phyloP scores from a whole-genome alignment of 2,113 vertebrate species.

The Meles meles region DNA sequence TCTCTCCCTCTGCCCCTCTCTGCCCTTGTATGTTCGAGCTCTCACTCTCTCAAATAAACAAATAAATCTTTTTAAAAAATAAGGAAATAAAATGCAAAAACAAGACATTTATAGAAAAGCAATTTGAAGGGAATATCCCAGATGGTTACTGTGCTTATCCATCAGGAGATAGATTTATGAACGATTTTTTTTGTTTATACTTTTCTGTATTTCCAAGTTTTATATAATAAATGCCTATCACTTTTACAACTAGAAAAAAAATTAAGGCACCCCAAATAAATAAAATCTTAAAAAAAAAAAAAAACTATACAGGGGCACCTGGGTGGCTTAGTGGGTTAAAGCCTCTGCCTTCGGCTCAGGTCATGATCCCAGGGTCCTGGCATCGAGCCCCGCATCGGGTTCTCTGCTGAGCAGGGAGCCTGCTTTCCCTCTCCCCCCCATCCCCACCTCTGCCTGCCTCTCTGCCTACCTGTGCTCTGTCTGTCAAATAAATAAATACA shows the following conservation, averaged over 20 bases:
- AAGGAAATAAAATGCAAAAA: background rate
- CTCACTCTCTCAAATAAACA: background rate
- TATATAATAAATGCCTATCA: constrained; percentile 13
- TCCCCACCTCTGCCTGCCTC: no score
- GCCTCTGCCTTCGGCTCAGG: no score
- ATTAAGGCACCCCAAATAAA: background rate
- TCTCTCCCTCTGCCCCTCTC: background rate
- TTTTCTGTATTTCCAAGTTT: background rate
- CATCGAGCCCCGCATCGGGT: no score
- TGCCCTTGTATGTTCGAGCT: background rate
- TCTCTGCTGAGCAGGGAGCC: no score
- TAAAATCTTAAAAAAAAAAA: no score
- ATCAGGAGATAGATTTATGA: background rate
- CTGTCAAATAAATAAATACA: no score
- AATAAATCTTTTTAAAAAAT: background rate
- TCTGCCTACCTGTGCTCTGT: no score
- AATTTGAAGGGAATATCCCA: background rate
- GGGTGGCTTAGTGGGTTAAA: no score
- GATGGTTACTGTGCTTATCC: background rate
- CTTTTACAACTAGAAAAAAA: background rate
- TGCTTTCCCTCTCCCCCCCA: no score
- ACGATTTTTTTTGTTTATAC: constrained; percentile 21
- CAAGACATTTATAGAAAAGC: background rate
- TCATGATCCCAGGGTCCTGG: no score
- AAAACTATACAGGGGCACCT: no score